phyloP scores from a whole-genome alignment of 2,797 vertebrate species.

The Aulostomus chinensis region DNA sequence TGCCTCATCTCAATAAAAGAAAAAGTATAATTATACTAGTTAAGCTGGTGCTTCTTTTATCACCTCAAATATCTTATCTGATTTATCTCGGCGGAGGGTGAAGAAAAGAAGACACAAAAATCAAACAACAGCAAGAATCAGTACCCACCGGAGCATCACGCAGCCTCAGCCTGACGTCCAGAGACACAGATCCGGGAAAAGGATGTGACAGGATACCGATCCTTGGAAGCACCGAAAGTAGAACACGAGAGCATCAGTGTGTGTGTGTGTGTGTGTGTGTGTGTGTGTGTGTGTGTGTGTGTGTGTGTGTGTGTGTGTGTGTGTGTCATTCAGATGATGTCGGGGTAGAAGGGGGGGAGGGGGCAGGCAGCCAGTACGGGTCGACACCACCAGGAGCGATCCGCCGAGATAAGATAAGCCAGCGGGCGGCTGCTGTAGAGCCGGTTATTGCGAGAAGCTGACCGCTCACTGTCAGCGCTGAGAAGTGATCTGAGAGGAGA shows the following conservation, averaged over 20 bases:
- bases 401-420: slow-evolving; percentile 53
- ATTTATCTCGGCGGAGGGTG: slow-evolving; percentile 1
- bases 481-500: slow-evolving; percentile 32
- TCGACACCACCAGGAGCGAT: slow-evolving; percentile 30
- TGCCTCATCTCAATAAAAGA: background rate
- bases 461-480: slow-evolving; percentile 37
- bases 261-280: slow-evolving; percentile 3
- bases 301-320: background rate
- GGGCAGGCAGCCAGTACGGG: slow-evolving; percentile 18
- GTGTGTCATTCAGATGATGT: slow-evolving; percentile 23
- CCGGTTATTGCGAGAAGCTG: slow-evolving; percentile 36
- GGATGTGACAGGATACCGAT: slow-evolving; percentile 35
- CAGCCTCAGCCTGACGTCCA: slow-evolving; percentile 58
- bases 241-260: slow-evolving; percentile 23
- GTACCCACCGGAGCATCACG: slow-evolving; percentile 55
- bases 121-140: slow-evolving; percentile 31
- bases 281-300: slow-evolving; percentile 1
- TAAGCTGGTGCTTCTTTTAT: background rate
- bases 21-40: slow-evolving; percentile 16
- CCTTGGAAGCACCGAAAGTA: slow-evolving; percentile 49
- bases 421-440: no score
- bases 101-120: slow-evolving; percentile 27
- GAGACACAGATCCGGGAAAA: slow-evolving; percentile 47
- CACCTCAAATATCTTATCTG: background rate
- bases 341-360: background rate